These are phyloP conservation scores for Mesoligia furuncula DNA, from an alignment of 2,888 invertebrate species.

Conservation along the genomic window DNA sequence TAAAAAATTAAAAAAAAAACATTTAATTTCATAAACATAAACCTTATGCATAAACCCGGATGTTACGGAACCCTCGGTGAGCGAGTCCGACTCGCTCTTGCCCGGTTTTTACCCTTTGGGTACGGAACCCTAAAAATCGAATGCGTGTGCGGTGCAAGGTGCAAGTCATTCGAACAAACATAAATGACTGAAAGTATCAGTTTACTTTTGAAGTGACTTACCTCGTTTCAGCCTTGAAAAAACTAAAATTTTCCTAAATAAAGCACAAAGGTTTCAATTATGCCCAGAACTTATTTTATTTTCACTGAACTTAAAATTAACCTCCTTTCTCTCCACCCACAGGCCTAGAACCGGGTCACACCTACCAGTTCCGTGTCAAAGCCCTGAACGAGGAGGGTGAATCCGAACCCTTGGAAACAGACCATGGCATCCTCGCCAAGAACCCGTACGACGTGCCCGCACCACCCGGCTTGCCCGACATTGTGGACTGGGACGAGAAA, in stretches of 20 bases:
- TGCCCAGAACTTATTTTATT: background rate
- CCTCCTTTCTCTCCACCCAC: conserved; percentile 46
- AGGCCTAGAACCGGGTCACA: conserved; percentile 98
- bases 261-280: background rate
- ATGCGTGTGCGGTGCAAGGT: background rate
- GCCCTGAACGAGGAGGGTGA: conserved; percentile 99
- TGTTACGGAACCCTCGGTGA: too few species aligned
- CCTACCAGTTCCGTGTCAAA: conserved; percentile 99
- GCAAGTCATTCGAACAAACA: background rate
- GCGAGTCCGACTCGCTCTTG: too few species aligned
- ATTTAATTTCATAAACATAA: too few species aligned
- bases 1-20: too few species aligned
- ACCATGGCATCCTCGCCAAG: conserved; percentile 97
- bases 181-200: background rate
- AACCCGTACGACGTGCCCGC: conserved; percentile 98
- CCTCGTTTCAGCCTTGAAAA: background rate
- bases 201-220: background rate
- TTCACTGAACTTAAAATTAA: background rate
- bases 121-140: too few species aligned
- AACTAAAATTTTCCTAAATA: background rate
- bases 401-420: conserved; percentile 98
- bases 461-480: conserved; percentile 97
- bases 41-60: too few species aligned
- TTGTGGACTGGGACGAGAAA: conserved; percentile 97
- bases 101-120: too few species aligned